Evolutionary conservation across 2,888 invertebrate species (phyloP), one percentile per base, ranked within the genome.

Genomic region (Brassicogethes aeneus): DNA sequence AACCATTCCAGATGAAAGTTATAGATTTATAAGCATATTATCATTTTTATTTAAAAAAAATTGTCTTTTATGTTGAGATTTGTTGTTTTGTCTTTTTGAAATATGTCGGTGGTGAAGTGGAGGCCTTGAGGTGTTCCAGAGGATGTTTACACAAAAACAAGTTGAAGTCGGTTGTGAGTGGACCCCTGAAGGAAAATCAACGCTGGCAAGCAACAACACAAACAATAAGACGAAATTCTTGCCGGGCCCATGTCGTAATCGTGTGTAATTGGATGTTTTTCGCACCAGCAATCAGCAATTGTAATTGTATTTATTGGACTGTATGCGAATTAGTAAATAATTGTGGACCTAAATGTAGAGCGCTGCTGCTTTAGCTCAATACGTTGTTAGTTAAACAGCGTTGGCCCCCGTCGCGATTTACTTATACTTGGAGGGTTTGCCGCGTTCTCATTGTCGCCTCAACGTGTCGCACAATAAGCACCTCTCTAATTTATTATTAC

Each of bases 221-320:
- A 5, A 23, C 23, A 5, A 5, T 5, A 23, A 23, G 23, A 23
- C 23, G 23, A 10, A 10, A 7, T 5, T 10, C 32, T 32, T 32
- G 14, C 17, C n/a, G 37, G 37, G n/a, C n/a, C n/a, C n/a, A n/a
- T n/a, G n/a, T n/a, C n/a, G n/a, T n/a, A n/a, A n/a, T n/a, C n/a
- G n/a, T 17, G 42, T 41, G 48, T 49, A 51, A 51, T 49, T 16
- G 14, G 52, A 51, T 51, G 48, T 53, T 58, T 57, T 44, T 49
- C 53, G 60, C 56, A 54, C 52, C 52, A 55, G 40, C 56, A 60
- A 44, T 30, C 54, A 50, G 53, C 58, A 61, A 63, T 64, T 61
- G 64, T 61, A 65, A 65, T 62, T 60, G 65, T 62, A 64, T 63
- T 65, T 66, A 65, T 64, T 62, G 64, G 58, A 65, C 60, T 65